Evolutionary conservation across 2,888 invertebrate species (phyloP).

Genomic region (Pristionchus maxplancki): DNA sequence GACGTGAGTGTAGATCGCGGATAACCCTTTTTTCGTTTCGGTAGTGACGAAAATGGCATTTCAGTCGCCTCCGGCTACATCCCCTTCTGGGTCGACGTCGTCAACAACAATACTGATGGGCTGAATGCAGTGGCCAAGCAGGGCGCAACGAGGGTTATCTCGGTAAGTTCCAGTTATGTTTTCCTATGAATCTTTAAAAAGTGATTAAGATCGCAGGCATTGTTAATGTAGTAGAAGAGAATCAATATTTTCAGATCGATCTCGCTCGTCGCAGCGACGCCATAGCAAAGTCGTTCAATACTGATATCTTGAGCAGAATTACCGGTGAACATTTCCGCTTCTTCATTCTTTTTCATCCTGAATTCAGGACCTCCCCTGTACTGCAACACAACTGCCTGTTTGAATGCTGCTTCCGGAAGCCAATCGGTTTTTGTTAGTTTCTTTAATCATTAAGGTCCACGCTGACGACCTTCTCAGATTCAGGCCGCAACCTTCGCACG

Average conservation of each 20-base stretch:
- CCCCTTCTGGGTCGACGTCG: slow-evolving; percentile 45
- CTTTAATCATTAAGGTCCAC: no score
- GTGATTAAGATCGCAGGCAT: no score
- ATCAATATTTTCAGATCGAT: background rate
- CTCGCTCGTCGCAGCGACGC: background rate
- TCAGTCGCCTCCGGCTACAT: background rate
- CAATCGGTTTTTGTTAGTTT: slow-evolving; percentile 29
- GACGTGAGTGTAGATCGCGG: background rate
- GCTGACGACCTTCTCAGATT: background rate
- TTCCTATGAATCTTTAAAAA: no score
- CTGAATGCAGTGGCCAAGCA: slow-evolving; percentile 26
- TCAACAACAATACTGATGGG: slow-evolving; percentile 29
- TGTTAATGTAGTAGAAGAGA: no score
- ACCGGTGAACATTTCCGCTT: background rate
- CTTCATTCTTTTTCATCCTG: no score
- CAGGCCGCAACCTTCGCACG: slow-evolving; percentile 57
- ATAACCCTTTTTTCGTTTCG: no score
- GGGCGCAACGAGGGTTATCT: background rate
- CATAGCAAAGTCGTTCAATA: slow-evolving; percentile 11
- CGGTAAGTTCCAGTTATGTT: background rate
- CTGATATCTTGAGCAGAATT: background rate
- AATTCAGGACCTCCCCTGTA: slow-evolving; percentile 31
- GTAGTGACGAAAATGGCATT: background rate
- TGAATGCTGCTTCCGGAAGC: background rate
- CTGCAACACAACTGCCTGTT: slow-evolving; percentile 42